Conservation (phyloP, 2,888 invertebrate species). For the Aethes cnicana region DNA sequence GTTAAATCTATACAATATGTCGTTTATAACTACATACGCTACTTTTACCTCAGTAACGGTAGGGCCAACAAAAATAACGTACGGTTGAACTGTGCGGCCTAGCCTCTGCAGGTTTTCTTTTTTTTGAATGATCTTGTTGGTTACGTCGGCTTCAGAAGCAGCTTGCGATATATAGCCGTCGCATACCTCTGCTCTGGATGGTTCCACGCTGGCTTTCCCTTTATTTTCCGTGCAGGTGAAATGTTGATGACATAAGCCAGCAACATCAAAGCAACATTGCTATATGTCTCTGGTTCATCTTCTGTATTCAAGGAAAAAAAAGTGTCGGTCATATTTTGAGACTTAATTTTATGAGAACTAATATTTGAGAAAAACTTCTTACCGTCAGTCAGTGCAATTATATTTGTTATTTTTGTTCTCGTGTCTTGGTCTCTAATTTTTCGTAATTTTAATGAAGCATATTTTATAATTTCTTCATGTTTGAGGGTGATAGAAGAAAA, state of each 20-base stretch:
- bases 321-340: neutral
- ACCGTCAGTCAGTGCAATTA: neutral
- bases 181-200: constrained; percentile 1
- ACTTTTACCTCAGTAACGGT: constrained; percentile 4
- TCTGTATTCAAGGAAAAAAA: constrained; percentile 1
- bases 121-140: neutral
- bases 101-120: constrained; percentile 1
- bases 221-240: constrained; percentile 8
- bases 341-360: neutral
- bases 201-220: constrained; percentile 4
- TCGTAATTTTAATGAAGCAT: neutral
- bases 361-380: neutral
- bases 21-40: constrained; percentile 9
- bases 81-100: constrained; percentile 11
- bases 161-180: constrained; percentile 6
- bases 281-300: constrained; percentile 1
- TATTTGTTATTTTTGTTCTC: neutral
- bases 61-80: constrained; percentile 5
- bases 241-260: constrained; percentile 13
- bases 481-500: neutral
- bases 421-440: neutral
- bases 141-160: constrained; percentile 7
- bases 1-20: neutral
- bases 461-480: neutral
- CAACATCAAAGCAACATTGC: too few relatives aligned